Evolutionary conservation across 1,140 invertebrate genomes (phyloP), one percentile per base, ranked within the genome.

Genomic region (Pseudomyrmex sp.): DNA sequence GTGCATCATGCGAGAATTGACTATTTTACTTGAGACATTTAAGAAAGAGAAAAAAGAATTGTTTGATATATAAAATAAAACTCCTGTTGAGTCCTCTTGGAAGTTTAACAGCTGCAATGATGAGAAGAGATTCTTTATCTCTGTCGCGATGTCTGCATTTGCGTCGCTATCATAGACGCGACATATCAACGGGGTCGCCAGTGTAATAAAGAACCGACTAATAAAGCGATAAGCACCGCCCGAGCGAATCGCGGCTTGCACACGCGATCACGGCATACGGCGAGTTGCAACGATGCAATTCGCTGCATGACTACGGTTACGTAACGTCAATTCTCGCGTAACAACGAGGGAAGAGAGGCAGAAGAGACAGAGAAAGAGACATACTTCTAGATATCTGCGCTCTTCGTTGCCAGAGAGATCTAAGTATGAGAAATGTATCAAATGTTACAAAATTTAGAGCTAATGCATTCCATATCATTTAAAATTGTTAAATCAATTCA

Each of bases 181-280:
- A 66, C 7, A 61, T 58, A 68, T 69, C 80, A 84, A 74, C 74
- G 62, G 85, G 69, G 69, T 84, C 82, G 74, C 61, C 82, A 35
- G 54, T 48, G 86, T 74, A 80, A 88, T 88, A 88, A 88, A 88
- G 69, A 75, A 84, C 58, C 54, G 35, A 56, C 85, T 80, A 88
- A 88, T 88, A 88, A 88, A 88, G 74, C 85, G 86, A 88, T 88
- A 88, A 88, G 82, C 80, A 68, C 44, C 59, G 62, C 74, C 46
- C 35, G 75, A 76, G 54, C 85, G 86, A 88, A 87, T 88, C 86
- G 82, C 82, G 35, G 46, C 35, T 20, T 48, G 85, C 63, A 82
- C 82, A 75, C 69, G 86, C 70, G 70, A 82, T 63, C 70, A 23
- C 58, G 50, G 69, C 68, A 65, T 50, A 35, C 18, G 63, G 63